phyloP scores from a whole-genome alignment of 2,888 invertebrate species.

The Erpobdella octoculata region DNA sequence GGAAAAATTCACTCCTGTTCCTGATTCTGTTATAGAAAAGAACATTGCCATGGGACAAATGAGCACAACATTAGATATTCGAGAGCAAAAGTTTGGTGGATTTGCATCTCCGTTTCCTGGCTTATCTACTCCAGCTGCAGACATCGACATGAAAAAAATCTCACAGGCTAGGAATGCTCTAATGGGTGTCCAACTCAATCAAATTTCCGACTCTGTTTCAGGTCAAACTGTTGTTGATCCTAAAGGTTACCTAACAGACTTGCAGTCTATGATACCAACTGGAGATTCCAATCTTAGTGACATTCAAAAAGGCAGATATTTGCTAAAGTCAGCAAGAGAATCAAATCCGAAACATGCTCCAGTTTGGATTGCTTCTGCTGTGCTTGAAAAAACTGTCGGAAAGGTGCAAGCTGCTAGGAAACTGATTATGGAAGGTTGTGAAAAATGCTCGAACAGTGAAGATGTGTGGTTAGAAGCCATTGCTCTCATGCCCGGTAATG shows the following conservation, averaged over 20 bases:
- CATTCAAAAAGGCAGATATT: constrained; percentile 85
- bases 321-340: constrained; percentile 85
- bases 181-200: constrained; percentile 96
- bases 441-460: constrained; percentile 87
- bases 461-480: constrained; percentile 97
- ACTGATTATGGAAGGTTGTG: constrained; percentile 93
- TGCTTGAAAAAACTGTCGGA: constrained; percentile 93
- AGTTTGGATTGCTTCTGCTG: constrained; percentile 97
- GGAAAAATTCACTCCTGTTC: constrained; percentile 92
- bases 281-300: constrained; percentile 95
- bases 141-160: constrained; percentile 93
- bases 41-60: constrained; percentile 56
- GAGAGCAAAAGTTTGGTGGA: constrained; percentile 57
- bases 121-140: constrained; percentile 52
- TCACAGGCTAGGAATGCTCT: constrained; percentile 88
- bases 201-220: constrained; percentile 93
- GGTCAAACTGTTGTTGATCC: constrained; percentile 99
- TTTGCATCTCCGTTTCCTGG: constrained; percentile 56
- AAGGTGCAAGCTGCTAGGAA: constrained; percentile 87
- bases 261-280: constrained; percentile 97
- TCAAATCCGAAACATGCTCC: constrained; percentile 99
- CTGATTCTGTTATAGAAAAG: constrained; percentile 86
- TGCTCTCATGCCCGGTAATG: constrained; percentile 61
- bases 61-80: constrained; percentile 43
- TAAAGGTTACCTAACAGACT: constrained; percentile 96